A percentile compares a stretch with the other conserved stretches of the same genome.
Conservation (phyloP, 2,888 invertebrate species). For the Rhagophthalmus giganteus region DNA sequence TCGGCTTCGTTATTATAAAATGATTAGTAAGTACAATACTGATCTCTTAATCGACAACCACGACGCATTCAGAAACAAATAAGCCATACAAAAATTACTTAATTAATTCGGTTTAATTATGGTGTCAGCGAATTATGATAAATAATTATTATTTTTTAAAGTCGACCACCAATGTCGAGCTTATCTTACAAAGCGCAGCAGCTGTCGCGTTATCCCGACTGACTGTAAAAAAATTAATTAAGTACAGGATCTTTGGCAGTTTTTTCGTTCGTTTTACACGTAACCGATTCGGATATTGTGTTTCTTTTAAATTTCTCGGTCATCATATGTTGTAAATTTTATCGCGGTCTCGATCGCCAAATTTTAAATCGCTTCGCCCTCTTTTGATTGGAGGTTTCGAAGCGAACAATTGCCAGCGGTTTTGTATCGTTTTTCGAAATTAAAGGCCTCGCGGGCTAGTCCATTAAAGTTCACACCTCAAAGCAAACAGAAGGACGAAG, state of each 20-base stretch:
- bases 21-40: too few species aligned
- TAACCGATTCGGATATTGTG: slow-evolving; percentile 3
- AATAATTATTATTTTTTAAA: slow-evolving; percentile 7
- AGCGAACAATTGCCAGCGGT: slow-evolving; percentile 4
- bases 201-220: slow-evolving; percentile 11
- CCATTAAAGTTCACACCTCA: slow-evolving; percentile 20
- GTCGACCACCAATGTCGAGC: slow-evolving; percentile 13
- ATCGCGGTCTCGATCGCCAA: not conserved
- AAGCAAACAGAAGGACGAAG: slow-evolving; percentile 16
- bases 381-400: slow-evolving; percentile 5
- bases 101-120: slow-evolving; percentile 10
- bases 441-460: slow-evolving; percentile 8
- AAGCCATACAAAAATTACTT: too few species aligned
- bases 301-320: slow-evolving; percentile 2
- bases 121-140: slow-evolving; percentile 7
- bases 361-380: not conserved
- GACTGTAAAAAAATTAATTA: slow-evolving; percentile 13
- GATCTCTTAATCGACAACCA: too few species aligned
- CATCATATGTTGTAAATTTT: slow-evolving; percentile 3
- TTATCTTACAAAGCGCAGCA: slow-evolving; percentile 6
- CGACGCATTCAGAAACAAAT: too few species aligned
- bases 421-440: slow-evolving; percentile 7
- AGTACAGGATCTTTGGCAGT: slow-evolving; percentile 7
- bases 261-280: slow-evolving; percentile 12
- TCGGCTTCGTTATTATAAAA: too few species aligned